A percentile compares a stretch with the other conserved stretches of the same genome.
Conservation (phyloP, 1,140 invertebrate species). For the Drosophila eugracilis region DNA sequence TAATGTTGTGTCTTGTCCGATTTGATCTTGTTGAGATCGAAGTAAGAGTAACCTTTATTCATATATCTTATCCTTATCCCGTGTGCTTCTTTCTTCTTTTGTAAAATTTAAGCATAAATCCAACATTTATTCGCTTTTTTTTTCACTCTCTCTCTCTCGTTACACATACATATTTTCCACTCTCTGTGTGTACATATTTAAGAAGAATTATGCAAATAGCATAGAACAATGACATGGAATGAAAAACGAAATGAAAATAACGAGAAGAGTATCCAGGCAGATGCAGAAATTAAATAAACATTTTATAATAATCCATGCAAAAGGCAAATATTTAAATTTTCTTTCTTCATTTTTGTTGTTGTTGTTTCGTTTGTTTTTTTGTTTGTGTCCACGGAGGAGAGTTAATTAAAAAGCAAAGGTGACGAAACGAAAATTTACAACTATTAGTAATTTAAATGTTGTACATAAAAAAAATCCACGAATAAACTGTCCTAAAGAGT, state of each 20-base stretch:
- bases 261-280: not conserved
- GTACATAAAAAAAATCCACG: slow-evolving; percentile 73
- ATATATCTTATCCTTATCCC: not conserved
- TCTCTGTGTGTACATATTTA: slow-evolving; percentile 22
- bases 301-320: slow-evolving; percentile 5
- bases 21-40: not conserved
- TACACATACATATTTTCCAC: not conserved
- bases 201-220: slow-evolving; percentile 11
- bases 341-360: not conserved
- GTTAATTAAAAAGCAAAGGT: slow-evolving; percentile 30
- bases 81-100: slow-evolving; percentile 4
- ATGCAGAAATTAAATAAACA: slow-evolving; percentile 8
- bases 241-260: not conserved
- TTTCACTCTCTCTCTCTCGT: too few relatives aligned
- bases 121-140: not conserved
- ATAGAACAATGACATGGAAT: not conserved
- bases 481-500: slow-evolving; percentile 61
- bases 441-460: slow-evolving; percentile 80
- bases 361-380: too few relatives aligned
- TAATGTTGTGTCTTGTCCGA: slow-evolving; percentile 34
- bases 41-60: slow-evolving; percentile 5
- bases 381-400: slow-evolving; percentile 17
- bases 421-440: slow-evolving; percentile 36
- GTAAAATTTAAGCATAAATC: not conserved
- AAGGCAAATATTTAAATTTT: not conserved